phyloP scores from a whole-genome alignment of 2,113 vertebrate species.

The Pelecanus crispus region DNA sequence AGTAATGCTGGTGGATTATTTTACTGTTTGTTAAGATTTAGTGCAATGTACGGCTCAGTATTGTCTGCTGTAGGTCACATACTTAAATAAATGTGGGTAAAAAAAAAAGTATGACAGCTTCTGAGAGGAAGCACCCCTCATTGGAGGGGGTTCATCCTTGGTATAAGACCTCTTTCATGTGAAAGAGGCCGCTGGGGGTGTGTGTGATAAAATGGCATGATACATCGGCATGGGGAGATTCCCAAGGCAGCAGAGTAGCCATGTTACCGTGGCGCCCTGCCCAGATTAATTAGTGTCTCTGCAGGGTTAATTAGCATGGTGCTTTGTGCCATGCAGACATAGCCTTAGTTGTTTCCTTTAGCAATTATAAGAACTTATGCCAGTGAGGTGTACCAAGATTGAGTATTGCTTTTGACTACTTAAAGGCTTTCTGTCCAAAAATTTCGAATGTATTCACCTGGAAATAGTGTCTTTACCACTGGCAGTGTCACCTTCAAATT shows the following conservation, averaged over 20 bases:
- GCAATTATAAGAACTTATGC: background rate
- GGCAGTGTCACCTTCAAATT: background rate
- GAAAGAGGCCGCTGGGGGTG: background rate
- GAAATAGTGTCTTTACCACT: background rate
- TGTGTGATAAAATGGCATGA: background rate
- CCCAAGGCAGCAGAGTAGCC: background rate
- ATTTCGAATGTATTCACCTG: background rate
- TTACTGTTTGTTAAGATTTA: background rate
- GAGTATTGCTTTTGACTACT: background rate
- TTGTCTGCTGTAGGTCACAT: background rate
- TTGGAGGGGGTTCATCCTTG: background rate
- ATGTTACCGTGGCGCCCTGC: background rate
- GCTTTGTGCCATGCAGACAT: background rate
- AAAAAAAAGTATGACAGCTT: background rate
- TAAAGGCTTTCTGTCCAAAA: background rate
- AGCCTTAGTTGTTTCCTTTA: background rate
- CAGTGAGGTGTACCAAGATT: background rate
- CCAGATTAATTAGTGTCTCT: conserved; percentile 4
- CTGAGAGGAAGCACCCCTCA: background rate
- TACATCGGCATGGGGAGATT: background rate
- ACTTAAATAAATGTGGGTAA: background rate
- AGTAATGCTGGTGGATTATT: accelerated
- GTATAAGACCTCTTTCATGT: background rate
- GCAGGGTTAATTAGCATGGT: background rate
- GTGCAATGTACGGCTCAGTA: background rate